phyloP scores from a whole-genome alignment of 2,113 vertebrate genomes.

The Picathartes gymnocephalus region DNA sequence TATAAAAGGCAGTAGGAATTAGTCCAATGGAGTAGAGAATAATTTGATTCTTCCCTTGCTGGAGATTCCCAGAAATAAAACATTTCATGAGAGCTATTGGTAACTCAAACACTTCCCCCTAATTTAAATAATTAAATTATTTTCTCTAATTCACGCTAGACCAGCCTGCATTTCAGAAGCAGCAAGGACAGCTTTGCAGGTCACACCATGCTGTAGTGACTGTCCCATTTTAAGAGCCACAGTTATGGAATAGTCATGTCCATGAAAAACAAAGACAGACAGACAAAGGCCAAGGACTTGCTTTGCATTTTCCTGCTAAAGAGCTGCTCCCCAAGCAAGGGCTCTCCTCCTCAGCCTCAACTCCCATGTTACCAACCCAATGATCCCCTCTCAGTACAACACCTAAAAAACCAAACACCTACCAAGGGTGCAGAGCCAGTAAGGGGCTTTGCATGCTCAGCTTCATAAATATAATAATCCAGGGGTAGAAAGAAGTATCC shows the following conservation, averaged over 20 bases:
- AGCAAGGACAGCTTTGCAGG: not conserved
- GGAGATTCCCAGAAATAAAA: not conserved
- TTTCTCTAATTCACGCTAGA: not conserved
- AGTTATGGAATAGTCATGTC: not conserved
- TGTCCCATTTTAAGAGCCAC: not conserved
- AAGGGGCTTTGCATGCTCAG: conserved; percentile 75
- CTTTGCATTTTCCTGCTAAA: not conserved
- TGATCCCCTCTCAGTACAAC: not conserved
- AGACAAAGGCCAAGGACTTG: not conserved
- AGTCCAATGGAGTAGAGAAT: not conserved
- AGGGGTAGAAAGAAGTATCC: conserved; percentile 82
- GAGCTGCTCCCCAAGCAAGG: fast-evolving
- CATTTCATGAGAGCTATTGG: not conserved
- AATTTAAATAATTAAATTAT: not conserved
- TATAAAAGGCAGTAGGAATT: not conserved
- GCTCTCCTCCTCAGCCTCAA: not conserved
- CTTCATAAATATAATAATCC: conserved; percentile 87
- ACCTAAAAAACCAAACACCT: not conserved
- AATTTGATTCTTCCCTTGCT: not conserved
- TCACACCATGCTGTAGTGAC: not conserved
- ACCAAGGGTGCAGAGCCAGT: conserved; percentile 70
- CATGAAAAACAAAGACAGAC: not conserved
- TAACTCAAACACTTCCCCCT: not conserved
- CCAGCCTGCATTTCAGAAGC: not conserved
- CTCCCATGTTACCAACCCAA: fast-evolving